These are phyloP conservation scores for Xiphophorus hellerii DNA, from an alignment of 2,113 vertebrate species.

Conservation along the genomic window DNA sequence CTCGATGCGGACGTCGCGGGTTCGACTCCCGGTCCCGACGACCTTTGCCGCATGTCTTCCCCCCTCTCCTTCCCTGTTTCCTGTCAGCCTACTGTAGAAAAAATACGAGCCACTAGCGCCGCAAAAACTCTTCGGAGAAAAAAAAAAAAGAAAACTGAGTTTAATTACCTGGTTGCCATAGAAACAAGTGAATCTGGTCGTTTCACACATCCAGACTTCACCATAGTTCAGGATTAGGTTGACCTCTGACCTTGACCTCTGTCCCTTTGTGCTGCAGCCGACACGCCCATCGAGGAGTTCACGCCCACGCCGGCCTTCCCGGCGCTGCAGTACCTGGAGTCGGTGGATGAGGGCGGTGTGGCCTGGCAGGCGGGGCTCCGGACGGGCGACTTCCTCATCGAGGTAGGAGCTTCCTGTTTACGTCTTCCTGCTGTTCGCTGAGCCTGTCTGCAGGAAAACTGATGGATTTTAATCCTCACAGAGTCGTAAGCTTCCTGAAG, in stretches of 20 bases:
- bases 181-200: background rate
- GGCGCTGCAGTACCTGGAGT: constrained; percentile 98
- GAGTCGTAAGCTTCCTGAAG: background rate
- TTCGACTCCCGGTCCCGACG: too few relatives aligned
- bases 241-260: background rate
- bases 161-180: too few relatives aligned
- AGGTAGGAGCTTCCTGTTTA: constrained; percentile 81
- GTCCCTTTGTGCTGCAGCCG: constrained; percentile 78
- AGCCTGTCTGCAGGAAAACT: background rate
- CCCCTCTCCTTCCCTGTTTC: too few relatives aligned
- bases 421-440: background rate
- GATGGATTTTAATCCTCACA: background rate
- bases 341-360: constrained; percentile 97
- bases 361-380: constrained; percentile 96
- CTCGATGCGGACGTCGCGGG: too few relatives aligned
- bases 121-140: too few relatives aligned
- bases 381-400: constrained; percentile 97
- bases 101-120: too few relatives aligned
- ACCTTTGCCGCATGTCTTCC: too few relatives aligned
- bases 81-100: too few relatives aligned
- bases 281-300: constrained; percentile 98
- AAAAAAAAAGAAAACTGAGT: too few relatives aligned
- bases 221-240: background rate
- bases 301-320: constrained; percentile 97
- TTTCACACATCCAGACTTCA: background rate